Percentiles rank a stretch among this genome's conserved stretches.
These are phyloP conservation scores for Turritopsis rubra DNA, from an alignment of 30 jellyfish, hydroid and myxozoan species.

Conservation along the genomic window DNA sequence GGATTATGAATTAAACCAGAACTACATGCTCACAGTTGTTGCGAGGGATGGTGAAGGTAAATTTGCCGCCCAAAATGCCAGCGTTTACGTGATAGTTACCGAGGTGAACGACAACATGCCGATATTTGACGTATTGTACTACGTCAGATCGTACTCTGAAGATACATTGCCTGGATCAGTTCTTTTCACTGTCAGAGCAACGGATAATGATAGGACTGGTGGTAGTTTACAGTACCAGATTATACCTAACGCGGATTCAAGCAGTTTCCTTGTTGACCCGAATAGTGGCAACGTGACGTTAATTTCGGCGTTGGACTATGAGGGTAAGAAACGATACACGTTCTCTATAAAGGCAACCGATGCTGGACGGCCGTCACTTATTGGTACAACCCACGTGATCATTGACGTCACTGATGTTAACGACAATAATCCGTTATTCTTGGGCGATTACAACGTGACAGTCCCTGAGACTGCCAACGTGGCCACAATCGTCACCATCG, in stretches of 20 bases:
- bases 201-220: conserved; percentile 37
- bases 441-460: conserved; percentile 34
- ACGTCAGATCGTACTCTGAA: conserved; percentile 17
- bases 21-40: conserved; percentile 42
- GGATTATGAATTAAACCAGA: conserved; percentile 52
- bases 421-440: conserved; percentile 75
- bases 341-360: conserved; percentile 50
- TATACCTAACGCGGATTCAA: conserved; percentile 7
- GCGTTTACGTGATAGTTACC: conserved; percentile 6
- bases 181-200: conserved; percentile 19
- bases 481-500: conserved; percentile 61
- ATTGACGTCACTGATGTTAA: conserved; percentile 51
- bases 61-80: conserved; percentile 24
- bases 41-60: conserved; percentile 50
- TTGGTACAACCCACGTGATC: conserved; percentile 48
- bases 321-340: conserved; percentile 25
- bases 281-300: conserved; percentile 10
- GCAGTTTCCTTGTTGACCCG: not conserved
- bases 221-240: conserved; percentile 18
- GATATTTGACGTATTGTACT: conserved; percentile 14
- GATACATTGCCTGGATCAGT: conserved; percentile 1
- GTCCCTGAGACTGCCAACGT: conserved; percentile 55
- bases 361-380: conserved; percentile 29
- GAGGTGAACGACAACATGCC: conserved; percentile 39
- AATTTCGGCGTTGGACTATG: conserved; percentile 29